phyloP scores from a whole-genome alignment of 2,113 vertebrate genomes.

The Nesoenas mayeri region DNA sequence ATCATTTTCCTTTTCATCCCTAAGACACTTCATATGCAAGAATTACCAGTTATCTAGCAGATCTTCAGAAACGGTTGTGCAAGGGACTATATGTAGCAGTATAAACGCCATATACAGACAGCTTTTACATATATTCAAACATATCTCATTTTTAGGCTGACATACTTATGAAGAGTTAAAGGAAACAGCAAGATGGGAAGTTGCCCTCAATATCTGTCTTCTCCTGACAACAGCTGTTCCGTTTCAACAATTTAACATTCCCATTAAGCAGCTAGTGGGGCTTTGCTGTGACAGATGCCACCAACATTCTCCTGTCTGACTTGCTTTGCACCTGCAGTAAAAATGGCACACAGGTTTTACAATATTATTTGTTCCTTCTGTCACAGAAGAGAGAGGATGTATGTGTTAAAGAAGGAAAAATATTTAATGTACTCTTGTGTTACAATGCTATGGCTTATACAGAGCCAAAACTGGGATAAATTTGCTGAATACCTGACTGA shows the following conservation, averaged over 20 bases:
- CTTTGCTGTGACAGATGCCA: not conserved
- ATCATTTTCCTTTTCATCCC: not conserved
- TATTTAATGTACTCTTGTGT: not conserved
- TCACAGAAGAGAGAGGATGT: not conserved
- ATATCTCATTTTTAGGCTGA: not conserved
- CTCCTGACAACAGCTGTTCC: not conserved
- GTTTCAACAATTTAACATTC: not conserved
- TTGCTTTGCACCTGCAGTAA: not conserved
- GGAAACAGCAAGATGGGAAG: not conserved
- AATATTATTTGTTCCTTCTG: not conserved
- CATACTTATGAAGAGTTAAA: not conserved
- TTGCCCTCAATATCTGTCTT: not conserved
- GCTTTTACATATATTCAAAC: not conserved
- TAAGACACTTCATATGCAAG: not conserved
- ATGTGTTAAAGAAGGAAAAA: not conserved
- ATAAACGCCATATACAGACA: accelerated
- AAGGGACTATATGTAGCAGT: accelerated
- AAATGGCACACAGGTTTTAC: not conserved
- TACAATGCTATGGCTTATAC: not conserved
- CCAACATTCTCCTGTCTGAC: not conserved
- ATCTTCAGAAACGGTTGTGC: not conserved
- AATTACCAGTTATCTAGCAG: not conserved
- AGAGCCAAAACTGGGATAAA: not conserved
- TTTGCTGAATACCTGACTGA: not conserved
- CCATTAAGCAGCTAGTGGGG: not conserved